Evolutionary conservation across 2,797 vertebrate genomes (phyloP), one percentile per base, ranked within the genome.

Genomic region (Pagetopsis macropterus): DNA sequence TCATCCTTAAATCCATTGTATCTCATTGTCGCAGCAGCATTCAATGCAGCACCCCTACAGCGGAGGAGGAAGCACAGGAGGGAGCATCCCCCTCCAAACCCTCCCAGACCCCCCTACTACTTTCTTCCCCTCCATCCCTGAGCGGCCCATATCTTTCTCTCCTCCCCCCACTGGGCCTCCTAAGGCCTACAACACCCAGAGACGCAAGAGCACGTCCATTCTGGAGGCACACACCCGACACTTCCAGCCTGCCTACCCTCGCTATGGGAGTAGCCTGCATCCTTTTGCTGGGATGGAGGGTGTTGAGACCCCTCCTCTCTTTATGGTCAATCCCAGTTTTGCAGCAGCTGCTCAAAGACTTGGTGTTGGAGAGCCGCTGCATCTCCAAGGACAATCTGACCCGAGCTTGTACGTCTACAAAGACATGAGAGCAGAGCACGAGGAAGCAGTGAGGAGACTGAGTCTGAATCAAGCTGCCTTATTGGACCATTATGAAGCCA

Each of bases 201-300:
- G 98, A 4, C 96, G 98, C 91, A 99, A 98, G 94, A 99, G 98
- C 93, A 99, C 97, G 63, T 99, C 98, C 79, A 96, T 98, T 93
- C 94, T 99, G 79, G 98, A 99, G 94, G 97, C 97, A 15, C 98
- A 98, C 85, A 97, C 96, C 2, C 94, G 95, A 60, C 97, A 98
- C 79, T 96, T 97, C 81, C 97, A 98, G 88, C 96, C 97, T 5
- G 89, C 96, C 80, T 95, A 96, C 88, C 92, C 96, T 74, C 95
- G 96, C 88, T 93, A 95, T 33, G 96, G 96, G 82, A 96, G 96
- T 89, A 96, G 91, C 89, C 93, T 96, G 87, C 95, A 96, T 83
- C 95, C 96, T 27, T 94, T 95, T 74, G 92, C 94, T 79, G 94
- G 94, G 63, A 72, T 92, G 72, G 97, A 95, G 87, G 87, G 90